Percentiles rank a stretch among this genome's conserved stretches.
These are phyloP conservation scores for Xiphorhynchus elegans DNA, from an alignment of 2,113 vertebrate species.

Conservation along the genomic window DNA sequence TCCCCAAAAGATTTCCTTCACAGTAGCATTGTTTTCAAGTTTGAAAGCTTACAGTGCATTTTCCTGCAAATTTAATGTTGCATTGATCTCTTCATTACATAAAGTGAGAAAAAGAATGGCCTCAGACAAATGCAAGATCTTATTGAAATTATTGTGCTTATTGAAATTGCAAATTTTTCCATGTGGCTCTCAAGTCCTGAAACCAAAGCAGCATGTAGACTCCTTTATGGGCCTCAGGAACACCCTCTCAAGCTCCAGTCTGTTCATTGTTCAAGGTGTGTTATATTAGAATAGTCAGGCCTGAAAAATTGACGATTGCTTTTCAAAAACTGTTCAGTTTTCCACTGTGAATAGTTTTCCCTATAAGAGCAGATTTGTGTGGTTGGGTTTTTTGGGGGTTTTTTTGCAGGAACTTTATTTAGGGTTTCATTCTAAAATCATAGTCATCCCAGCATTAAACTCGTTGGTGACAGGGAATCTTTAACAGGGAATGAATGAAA, in stretches of 20 bases:
- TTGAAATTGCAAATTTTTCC: background rate
- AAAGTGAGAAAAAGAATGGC: background rate
- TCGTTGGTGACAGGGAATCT: background rate
- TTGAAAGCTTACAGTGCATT: background rate
- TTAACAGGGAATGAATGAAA: background rate
- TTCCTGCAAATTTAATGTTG: background rate
- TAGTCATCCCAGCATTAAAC: background rate
- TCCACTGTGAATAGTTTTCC: background rate
- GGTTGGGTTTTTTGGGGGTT: no score
- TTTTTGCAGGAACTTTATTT: background rate
- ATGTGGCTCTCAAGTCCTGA: background rate
- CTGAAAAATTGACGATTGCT: background rate
- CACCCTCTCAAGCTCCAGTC: background rate
- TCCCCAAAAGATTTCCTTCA: background rate
- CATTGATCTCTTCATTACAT: background rate
- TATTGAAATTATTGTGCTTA: background rate
- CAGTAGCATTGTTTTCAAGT: background rate
- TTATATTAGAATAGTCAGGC: background rate
- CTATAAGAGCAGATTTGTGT: background rate
- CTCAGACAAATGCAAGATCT: background rate
- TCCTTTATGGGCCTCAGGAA: background rate
- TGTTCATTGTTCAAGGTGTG: background rate
- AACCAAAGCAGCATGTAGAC: background rate
- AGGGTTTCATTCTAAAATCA: background rate
- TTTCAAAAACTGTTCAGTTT: background rate